Conservation (phyloP, 2,888 invertebrate genomes). For the Danaus chrysippus region DNA sequence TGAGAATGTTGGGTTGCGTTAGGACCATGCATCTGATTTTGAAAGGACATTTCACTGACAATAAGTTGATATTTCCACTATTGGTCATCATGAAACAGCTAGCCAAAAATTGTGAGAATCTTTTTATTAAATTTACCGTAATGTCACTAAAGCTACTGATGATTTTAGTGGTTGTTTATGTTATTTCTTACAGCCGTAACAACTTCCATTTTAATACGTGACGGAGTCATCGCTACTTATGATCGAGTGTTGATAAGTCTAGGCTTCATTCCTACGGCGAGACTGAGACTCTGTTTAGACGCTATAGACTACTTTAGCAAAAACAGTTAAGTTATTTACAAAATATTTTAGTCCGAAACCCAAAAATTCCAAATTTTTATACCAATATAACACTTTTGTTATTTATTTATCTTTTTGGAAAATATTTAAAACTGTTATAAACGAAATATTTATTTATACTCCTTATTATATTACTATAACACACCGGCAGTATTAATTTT, state of each 20-base stretch:
- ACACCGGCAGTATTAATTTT: too few species aligned
- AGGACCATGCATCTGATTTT: constrained; percentile 81
- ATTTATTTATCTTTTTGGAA: background rate
- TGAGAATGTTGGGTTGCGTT: constrained; percentile 79
- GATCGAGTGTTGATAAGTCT: constrained; percentile 80
- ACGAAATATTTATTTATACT: too few species aligned
- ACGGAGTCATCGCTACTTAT: constrained; percentile 79
- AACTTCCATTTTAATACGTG: constrained; percentile 76
- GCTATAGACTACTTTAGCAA: constrained; percentile 83
- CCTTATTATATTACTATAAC: too few species aligned
- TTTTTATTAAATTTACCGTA: background rate
- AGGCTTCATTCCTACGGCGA: constrained; percentile 80
- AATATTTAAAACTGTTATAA: too few species aligned
- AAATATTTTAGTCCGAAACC: background rate
- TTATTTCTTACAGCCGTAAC: constrained; percentile 54
- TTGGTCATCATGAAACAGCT: constrained; percentile 80
- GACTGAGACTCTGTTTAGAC: constrained; percentile 82
- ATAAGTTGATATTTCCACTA: constrained; percentile 77
- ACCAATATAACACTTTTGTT: background rate
- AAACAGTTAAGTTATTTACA: constrained; percentile 74
- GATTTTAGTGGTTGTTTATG: background rate
- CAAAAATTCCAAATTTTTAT: background rate
- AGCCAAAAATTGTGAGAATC: constrained; percentile 77
- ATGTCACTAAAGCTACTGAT: too few species aligned
- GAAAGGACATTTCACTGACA: constrained; percentile 79